Percentiles rank a stretch among this genome's conserved stretches.
Conservation (phyloP, 2,113 vertebrate species). For the Tiliqua scincoides region DNA sequence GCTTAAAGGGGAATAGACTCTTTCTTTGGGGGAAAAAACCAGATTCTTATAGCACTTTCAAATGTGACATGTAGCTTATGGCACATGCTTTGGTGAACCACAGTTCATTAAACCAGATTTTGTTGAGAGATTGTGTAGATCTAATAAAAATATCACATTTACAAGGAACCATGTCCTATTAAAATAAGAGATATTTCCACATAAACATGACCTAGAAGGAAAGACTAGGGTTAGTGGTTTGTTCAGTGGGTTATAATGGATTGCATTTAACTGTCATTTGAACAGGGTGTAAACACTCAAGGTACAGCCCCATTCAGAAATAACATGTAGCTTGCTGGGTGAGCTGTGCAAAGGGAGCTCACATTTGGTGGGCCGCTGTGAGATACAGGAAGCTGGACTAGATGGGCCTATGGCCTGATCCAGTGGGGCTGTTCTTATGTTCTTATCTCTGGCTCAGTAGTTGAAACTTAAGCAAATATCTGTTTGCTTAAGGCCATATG, state of each 20-base stretch:
- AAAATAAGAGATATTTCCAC: not conserved
- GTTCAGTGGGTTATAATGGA: not conserved
- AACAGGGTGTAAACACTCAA: conserved; percentile 16
- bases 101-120: not conserved
- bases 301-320: not conserved
- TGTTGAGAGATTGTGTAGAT: not conserved
- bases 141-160: not conserved
- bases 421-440: too few relatives aligned
- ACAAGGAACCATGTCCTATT: not conserved
- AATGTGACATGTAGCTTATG: not conserved
- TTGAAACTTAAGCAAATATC: too few relatives aligned
- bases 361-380: too few relatives aligned
- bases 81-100: not conserved
- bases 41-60: not conserved
- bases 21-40: not conserved
- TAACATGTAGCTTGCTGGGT: conserved; percentile 1
- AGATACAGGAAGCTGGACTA: too few relatives aligned
- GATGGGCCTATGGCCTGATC: too few relatives aligned
- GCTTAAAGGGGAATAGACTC: not conserved
- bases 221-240: too few relatives aligned
- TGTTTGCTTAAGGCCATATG: too few relatives aligned
- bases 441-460: too few relatives aligned
- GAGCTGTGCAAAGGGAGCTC: conserved; percentile 9
- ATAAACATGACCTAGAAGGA: not conserved
- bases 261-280: not conserved